Conservation (phyloP, 1,140 invertebrate species). For the Muscidifurax raptorellus region DNA sequence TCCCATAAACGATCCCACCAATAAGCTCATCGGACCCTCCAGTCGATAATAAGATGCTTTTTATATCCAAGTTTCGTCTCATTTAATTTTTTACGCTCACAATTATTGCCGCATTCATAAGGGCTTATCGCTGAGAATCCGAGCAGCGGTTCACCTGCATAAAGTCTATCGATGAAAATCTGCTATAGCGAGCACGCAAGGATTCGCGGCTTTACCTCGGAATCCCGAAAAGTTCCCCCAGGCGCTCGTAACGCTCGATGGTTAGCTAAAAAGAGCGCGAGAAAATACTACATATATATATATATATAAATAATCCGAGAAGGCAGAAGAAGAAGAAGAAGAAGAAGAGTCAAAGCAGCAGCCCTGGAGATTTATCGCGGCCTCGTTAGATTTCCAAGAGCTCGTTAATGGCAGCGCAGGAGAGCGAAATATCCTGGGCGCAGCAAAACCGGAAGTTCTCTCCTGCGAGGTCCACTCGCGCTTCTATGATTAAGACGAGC, state of each 20-base stretch:
- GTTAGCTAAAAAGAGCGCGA: not conserved
- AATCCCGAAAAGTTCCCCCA: not conserved
- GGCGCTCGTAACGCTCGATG: not conserved
- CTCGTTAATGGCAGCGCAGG: not conserved
- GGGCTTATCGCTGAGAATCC: not conserved
- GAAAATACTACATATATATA: not conserved
- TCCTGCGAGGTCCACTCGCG: not conserved
- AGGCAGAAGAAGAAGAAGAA: too few species aligned
- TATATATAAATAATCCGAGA: too few species aligned
- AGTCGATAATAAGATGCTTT: too few species aligned
- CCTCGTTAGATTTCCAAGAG: slow-evolving; percentile 19
- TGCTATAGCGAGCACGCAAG: not conserved
- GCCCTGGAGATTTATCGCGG: not conserved
- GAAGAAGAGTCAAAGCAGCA: not conserved
- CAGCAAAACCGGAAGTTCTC: not conserved
- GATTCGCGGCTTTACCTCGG: not conserved
- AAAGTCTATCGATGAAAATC: not conserved
- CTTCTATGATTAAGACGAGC: not conserved
- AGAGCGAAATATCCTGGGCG: not conserved
- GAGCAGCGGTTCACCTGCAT: not conserved
- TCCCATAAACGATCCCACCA: too few species aligned
- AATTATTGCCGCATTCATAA: too few species aligned
- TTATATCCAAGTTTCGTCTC: too few species aligned
- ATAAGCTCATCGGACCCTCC: too few species aligned
- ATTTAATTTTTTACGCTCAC: too few species aligned